Base-by-base conservation (phyloP, 2,797 vertebrate genomes). In the Lagocephalus sceleratus region DNA sequence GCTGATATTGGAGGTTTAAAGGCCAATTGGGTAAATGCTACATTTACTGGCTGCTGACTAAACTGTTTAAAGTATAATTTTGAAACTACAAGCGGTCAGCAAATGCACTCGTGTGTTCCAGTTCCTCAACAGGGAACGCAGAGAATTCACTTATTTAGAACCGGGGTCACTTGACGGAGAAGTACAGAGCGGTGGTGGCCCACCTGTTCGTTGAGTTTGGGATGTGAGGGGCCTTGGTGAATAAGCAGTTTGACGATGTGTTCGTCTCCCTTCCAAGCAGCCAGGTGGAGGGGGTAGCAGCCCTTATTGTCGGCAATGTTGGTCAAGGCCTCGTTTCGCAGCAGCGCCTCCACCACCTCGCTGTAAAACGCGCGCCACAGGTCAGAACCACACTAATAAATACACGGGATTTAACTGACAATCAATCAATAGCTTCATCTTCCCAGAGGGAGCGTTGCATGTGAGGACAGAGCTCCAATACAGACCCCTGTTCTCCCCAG, bases 161-260 rank as follows among this genome's bases (percentile, higher is more conserved):
- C 10, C 5, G 22, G 42, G 0, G 0, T 29, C 6, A 17, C 32
- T 47, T 67, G 51, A 45, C 2, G 1, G 6, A 8, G 38, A 35
- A 15, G 20, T 47, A 3, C 54, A 42, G 42, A 15, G 26, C 19
- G 26, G 4, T 11, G 7, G 20, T 1, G 20, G 2, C 83, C 66
- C 64, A 99, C 96, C 96, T 98, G 95, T 81, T 98, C 95, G 35
- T 99, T 98, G 84, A 98, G 92, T 88, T 92, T 94, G 54, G 95
- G 94, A 76, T 98, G 93, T 0, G 97, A 99, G n/a, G 96, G 95
- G 63, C 97, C 96, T 53, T 98, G 96, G 83, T 95, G 96, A 67
- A 99, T 94, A 76, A 99, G 96, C 63, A 98, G 86, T 48, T 90
- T 89, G 69, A 99, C 97, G 56, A 99, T 99, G 43, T 90, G 91